Conservation (phyloP, 2,113 vertebrate species). For the Aptenodytes forsteri region DNA sequence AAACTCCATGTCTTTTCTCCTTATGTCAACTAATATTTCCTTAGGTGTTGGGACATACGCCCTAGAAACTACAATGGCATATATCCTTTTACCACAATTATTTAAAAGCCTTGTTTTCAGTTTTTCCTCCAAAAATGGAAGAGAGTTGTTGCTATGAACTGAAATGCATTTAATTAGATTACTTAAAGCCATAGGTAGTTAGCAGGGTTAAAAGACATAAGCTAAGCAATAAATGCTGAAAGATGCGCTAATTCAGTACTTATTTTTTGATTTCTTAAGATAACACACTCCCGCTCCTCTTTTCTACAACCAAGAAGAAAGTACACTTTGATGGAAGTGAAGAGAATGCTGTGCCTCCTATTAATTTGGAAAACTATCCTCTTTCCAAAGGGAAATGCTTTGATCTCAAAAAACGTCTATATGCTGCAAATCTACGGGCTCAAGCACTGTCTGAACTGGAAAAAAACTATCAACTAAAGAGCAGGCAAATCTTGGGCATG, state of each 20-base stretch:
- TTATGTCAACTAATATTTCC: not conserved
- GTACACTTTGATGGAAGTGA: conserved; percentile 85
- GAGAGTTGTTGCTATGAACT: not conserved
- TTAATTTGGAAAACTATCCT: conserved; percentile 44
- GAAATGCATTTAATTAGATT: not conserved
- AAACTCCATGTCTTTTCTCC: not conserved
- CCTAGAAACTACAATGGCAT: not conserved
- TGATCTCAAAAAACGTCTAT: conserved; percentile 81
- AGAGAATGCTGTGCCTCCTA: conserved; percentile 72
- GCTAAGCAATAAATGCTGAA: not conserved
- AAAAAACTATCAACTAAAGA: conserved; percentile 81
- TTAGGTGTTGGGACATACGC: not conserved
- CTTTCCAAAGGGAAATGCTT: conserved; percentile 31
- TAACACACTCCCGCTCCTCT: conserved; percentile 49
- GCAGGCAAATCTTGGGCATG: conserved; percentile 87
- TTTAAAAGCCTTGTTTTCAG: not conserved
- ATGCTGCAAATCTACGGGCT: conserved; percentile 79
- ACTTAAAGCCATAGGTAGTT: not conserved
- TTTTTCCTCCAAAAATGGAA: not conserved
- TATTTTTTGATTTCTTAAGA: conserved; percentile 66
- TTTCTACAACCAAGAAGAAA: conserved; percentile 82
- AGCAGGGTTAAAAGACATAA: not conserved
- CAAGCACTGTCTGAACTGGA: conserved; percentile 82
- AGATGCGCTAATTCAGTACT: not conserved
- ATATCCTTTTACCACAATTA: not conserved